Base-by-base conservation (phyloP, 2,113 vertebrate species). In the Epinephelus fuscoguttatus region DNA sequence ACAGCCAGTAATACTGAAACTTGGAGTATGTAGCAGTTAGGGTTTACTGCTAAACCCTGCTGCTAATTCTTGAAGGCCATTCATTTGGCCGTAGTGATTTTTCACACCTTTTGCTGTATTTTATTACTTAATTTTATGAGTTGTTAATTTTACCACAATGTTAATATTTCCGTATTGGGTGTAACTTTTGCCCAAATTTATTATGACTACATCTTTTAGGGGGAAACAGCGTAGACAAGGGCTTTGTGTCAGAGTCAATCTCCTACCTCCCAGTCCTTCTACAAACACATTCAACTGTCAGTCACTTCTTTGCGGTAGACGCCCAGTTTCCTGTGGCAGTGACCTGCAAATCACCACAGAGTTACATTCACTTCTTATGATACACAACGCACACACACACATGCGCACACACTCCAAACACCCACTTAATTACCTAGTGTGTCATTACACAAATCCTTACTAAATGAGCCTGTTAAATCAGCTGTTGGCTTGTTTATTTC, bases 221-320 rank as follows among this genome's bases (percentile, higher is more conserved):
- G 15, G 49, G 49, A 14, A 15, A n/a, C 66, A 21, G 47, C 53
- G 47, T 66, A 15, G 3, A 47, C 1, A 2, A 19, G 17, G 5
- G 4, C 55, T 75, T 73, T 68, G 64, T 82, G 23, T 57, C 10
- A 0, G 7, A 67, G 42, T 75, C 60, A 3, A 25, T 21, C 27
- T 55, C 30, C 30, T 23, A 13, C 53, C 55, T 85, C 74, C 37
- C 47, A 47, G 45, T 88, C 73, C 23, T 72, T 84, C 2, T 75
- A 2, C 61, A 86, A 88, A 90, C 85, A 89, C 77, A 75, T 82
- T 87, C n/a, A 62, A 62, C 80, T 82, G 89, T 91, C 86, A 86
- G 21, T 88, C 79, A 85, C 18, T 66, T 81, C 55, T 88, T 53
- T 75, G 86, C 1, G 2, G 84, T 82, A 23, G 61, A 80, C 79